Percentiles rank a stretch among this genome's conserved stretches.
Conservation (phyloP, 2,113 vertebrate species). For the zebrafish (Danio rerio) region GRCz12tu NC_133184.1:44819001-44819500, state of each 20-base stretch:
- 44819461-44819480: conserved; percentile 71
- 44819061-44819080: conserved; percentile 79
- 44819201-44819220: conserved; percentile 64
- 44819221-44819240: neutral
- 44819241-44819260: conserved; percentile 64
- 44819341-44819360: conserved; percentile 59
- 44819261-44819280: conserved; percentile 68
- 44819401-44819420: conserved; percentile 56
- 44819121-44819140: conserved; percentile 64
- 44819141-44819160: conserved; percentile 69
- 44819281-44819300: conserved; percentile 65
- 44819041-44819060: conserved; percentile 83
- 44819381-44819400: conserved; percentile 66
- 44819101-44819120: conserved; percentile 80
- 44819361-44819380: conserved; percentile 70
- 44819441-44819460: conserved; percentile 70
- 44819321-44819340: conserved; percentile 71
- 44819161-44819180: conserved; percentile 83
- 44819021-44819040: conserved; percentile 79
- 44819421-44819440: conserved; percentile 64
- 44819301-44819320: conserved; percentile 70
- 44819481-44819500: conserved; percentile 79
- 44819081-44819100: conserved; percentile 77
- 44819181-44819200: conserved; percentile 70
- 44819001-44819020: conserved; percentile 77